Percentiles rank a stretch among this genome's conserved stretches.
Conservation (phyloP, 2,113 vertebrate species). For the Bubo scandiacus region DNA sequence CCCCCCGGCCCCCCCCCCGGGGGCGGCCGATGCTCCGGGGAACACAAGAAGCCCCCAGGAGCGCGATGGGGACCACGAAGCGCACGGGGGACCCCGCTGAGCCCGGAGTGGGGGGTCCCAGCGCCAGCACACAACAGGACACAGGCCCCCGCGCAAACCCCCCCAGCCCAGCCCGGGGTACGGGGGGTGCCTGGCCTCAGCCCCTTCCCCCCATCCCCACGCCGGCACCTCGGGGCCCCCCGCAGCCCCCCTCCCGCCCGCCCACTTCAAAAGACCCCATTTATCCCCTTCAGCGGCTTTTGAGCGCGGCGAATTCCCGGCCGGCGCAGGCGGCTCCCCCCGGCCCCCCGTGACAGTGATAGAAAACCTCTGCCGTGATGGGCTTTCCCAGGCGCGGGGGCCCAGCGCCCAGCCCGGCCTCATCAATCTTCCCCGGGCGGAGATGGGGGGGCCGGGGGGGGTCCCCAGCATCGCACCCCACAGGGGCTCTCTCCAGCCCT, state of each 20-base stretch:
- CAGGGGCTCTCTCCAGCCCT: background rate
- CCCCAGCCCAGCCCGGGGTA: background rate
- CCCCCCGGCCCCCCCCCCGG: background rate
- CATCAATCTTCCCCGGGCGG: conserved; percentile 42
- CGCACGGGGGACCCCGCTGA: background rate
- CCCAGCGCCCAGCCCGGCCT: background rate
- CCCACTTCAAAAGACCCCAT: conserved; percentile 48
- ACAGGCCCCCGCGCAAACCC: too few species aligned
- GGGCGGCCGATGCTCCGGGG: background rate
- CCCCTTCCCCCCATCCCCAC: conserved; percentile 62
- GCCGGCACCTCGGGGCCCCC: conserved; percentile 8
- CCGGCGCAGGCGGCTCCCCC: conserved; percentile 23
- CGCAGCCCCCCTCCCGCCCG: background rate
- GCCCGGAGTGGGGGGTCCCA: background rate
- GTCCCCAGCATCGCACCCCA: background rate
- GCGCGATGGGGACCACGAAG: background rate
- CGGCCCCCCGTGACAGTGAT: conserved; percentile 74
- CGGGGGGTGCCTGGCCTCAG: background rate
- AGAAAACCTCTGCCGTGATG: conserved; percentile 62
- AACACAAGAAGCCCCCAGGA: background rate
- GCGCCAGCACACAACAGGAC: background rate
- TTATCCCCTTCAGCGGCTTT: conserved; percentile 73
- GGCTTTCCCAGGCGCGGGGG: conserved; percentile 46
- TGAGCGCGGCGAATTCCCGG: conserved; percentile 47
- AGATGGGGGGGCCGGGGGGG: background rate